Percentiles rank a stretch among this genome's conserved stretches.
These are phyloP conservation scores for Miltochrista miniata DNA, from an alignment of 2,888 invertebrate genomes.

Conservation along the genomic window DNA sequence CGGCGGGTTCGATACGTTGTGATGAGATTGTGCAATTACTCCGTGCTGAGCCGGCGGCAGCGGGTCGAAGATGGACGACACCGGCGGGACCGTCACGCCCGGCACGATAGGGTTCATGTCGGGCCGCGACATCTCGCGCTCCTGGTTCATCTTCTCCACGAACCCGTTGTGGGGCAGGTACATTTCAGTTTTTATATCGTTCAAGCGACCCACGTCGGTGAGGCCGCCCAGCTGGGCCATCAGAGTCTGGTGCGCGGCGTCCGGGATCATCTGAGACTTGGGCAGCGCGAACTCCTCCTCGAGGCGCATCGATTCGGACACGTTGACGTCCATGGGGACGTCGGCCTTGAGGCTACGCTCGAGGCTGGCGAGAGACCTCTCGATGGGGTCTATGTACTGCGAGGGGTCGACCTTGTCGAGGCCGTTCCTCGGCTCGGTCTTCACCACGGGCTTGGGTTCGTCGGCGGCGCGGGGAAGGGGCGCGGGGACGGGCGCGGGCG, in stretches of 20 bases:
- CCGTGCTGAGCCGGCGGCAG: conserved; percentile 72
- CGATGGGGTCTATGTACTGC: conserved; percentile 86
- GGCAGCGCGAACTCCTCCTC: conserved; percentile 75
- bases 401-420: conserved; percentile 72
- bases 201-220: conserved; percentile 65
- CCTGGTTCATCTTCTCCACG: conserved; percentile 66
- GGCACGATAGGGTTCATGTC: conserved; percentile 58
- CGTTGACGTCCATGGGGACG: conserved; percentile 80
- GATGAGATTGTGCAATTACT: conserved; percentile 63
- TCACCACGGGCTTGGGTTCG: conserved; percentile 52
- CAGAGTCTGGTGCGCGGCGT: conserved; percentile 66
- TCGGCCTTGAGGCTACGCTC: conserved; percentile 85
- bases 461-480: conserved; percentile 45
- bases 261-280: conserved; percentile 65
- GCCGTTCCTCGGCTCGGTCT: conserved; percentile 70
- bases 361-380: conserved; percentile 87
- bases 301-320: conserved; percentile 75
- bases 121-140: conserved; percentile 59
- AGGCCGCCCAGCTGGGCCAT: conserved; percentile 77
- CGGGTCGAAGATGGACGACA: conserved; percentile 87
- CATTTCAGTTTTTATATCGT: conserved; percentile 69
- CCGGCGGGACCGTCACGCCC: conserved; percentile 71
- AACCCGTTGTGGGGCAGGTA: conserved; percentile 75
- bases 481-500: conserved; percentile 50
- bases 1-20: conserved; percentile 50